A percentile compares a stretch with the other conserved stretches of the same genome.
phyloP scores from a whole-genome alignment of 1,140 invertebrate genomes.

The Hyles euphorbiae region DNA sequence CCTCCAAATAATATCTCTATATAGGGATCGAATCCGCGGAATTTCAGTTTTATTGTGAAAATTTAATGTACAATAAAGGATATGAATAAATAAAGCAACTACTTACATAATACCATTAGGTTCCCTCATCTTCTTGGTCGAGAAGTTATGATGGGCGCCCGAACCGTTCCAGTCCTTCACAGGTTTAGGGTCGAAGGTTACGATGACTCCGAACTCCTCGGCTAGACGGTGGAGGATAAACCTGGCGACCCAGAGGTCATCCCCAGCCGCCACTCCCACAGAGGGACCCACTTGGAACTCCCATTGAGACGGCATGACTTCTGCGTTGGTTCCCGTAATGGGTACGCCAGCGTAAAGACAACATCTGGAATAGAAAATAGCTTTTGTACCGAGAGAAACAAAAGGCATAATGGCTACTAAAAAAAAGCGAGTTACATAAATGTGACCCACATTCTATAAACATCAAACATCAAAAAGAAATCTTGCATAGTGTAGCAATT shows the following conservation, averaged over 20 bases:
- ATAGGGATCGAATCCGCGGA: too few species aligned
- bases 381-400: too few species aligned
- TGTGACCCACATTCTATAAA: too few species aligned
- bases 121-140: slow-evolving; percentile 89
- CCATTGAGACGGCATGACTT: slow-evolving; percentile 95
- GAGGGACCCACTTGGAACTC: slow-evolving; percentile 86
- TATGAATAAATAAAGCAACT: slow-evolving; percentile 2
- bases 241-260: slow-evolving; percentile 93
- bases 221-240: slow-evolving; percentile 90
- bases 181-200: slow-evolving; percentile 92
- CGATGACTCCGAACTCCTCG: slow-evolving; percentile 94
- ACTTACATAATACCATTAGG: slow-evolving; percentile 11
- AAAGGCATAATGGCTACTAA: too few species aligned
- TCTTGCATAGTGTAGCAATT: too few species aligned
- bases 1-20: too few species aligned
- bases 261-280: slow-evolving; percentile 89
- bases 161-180: slow-evolving; percentile 94
- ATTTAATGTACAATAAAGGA: too few species aligned
- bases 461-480: too few species aligned
- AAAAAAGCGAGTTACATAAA: too few species aligned
- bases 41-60: too few species aligned
- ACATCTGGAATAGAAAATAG: slow-evolving; percentile 1
- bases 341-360: slow-evolving; percentile 95
- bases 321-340: slow-evolving; percentile 94
- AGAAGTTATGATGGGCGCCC: slow-evolving; percentile 94